phyloP scores from a whole-genome alignment of 2,113 vertebrate species.

The Orthonyx spaldingii region DNA sequence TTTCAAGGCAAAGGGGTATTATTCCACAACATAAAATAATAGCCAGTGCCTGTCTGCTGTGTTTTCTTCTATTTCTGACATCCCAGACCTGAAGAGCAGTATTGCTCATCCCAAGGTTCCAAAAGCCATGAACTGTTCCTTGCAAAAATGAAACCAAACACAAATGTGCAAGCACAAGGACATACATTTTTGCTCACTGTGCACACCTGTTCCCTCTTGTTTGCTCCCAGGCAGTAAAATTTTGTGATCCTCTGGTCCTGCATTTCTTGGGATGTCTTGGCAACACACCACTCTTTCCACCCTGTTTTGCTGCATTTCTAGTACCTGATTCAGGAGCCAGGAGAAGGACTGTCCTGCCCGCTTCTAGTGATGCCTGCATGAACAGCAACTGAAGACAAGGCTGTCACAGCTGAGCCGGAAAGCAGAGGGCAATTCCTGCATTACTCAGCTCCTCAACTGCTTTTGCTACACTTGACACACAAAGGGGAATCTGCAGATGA shows the following conservation, averaged over 20 bases:
- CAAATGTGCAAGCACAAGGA: not conserved
- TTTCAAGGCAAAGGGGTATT: not conserved
- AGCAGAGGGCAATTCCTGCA: not conserved
- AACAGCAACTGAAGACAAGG: rapidly evolving
- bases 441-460: not conserved
- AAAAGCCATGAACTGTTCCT: not conserved
- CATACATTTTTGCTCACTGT: not conserved
- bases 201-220: not conserved
- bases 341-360: not conserved
- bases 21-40: not conserved
- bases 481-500: not conserved
- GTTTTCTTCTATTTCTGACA: not conserved
- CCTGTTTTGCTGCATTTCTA: not conserved
- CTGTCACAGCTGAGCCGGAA: not conserved
- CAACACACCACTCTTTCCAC: not conserved
- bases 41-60: not conserved
- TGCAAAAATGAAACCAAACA: not conserved
- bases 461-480: not conserved
- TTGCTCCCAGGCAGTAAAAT: not conserved
- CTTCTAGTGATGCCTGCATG: not conserved
- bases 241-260: not conserved
- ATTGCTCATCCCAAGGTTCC: not conserved
- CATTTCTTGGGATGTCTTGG: not conserved
- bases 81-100: not conserved
- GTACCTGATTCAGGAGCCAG: not conserved